A percentile compares a stretch with the other conserved stretches of the same genome.
phyloP scores from a whole-genome alignment of 2,797 vertebrate species.

The Halcyon badia region DNA sequence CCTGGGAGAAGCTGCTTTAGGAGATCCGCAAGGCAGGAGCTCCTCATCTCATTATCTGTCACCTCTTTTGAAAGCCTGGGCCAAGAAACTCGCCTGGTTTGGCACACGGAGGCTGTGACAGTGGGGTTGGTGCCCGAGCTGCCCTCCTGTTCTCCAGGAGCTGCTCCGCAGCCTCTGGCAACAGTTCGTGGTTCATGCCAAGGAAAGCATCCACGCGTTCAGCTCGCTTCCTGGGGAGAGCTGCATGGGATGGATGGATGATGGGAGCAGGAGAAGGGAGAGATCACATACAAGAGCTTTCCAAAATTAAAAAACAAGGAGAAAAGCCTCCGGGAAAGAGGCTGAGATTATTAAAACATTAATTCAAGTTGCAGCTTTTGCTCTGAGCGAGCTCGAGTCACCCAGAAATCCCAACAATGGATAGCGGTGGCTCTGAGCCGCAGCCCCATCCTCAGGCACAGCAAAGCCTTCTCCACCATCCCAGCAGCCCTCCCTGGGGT shows the following conservation, averaged over 20 bases:
- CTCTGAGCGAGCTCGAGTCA: background rate
- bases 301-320: constrained; percentile 68
- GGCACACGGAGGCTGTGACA: fast-evolving
- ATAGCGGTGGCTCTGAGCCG: fast-evolving
- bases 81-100: background rate
- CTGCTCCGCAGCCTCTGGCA: background rate
- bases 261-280: background rate
- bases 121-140: fast-evolving
- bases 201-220: background rate
- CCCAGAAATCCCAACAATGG: constrained; percentile 3
- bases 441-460: background rate
- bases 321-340: constrained; percentile 49
- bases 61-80: background rate
- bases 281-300: background rate
- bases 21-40: background rate
- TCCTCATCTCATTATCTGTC: fast-evolving
- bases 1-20: background rate
- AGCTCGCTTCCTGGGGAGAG: background rate
- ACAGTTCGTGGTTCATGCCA: background rate
- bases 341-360: constrained; percentile 75
- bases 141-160: background rate
- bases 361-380: constrained; percentile 59
- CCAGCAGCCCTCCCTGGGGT: background rate
- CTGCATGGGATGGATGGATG: background rate
- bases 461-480: background rate